Evolutionary conservation across 2,797 vertebrate genomes (phyloP), one percentile per base, ranked within the genome.

Genomic region (Falco peregrinus): DNA sequence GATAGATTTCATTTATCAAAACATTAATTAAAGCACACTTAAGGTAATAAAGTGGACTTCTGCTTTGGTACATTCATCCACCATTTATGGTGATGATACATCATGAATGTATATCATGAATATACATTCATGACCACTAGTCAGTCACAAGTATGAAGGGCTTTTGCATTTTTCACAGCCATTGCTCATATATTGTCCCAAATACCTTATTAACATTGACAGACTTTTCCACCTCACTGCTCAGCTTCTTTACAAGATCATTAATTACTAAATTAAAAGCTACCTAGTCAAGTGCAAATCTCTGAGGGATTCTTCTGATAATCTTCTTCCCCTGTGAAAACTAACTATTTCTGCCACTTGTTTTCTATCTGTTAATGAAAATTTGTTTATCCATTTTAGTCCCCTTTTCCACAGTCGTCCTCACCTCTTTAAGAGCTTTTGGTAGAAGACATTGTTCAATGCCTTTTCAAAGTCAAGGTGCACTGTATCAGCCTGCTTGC

Each of bases 231-330:
- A 75, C 50, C 31, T 89, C 59, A 71, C 50, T 87, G 70, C 31
- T 92, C 63, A 79, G n/a, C 25, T 41, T 92, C 53, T 80, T 92
- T 73, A 84, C 77, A 61, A 84, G 76, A 79, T 82, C 63, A 26
- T 86, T 96, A 92, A 79, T 69, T 35, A 82, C 41, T 61, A 92
- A 90, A 86, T 65, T 90, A 91, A 89, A 85, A 90, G 86, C 78
- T 73, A 68, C 11, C 13, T 61, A 82, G 70, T 69, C 50, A 78
- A 90, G 54, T 54, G 16, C 43, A 79, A 60, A 61, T 50, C 50
- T 84, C 61, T 25, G 8, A 78, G 33, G 67, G 4, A 78, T 84
- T 76, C 28, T 86, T 91, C 31, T 68, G 26, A 47, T 64, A 64
- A 60, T 63, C 45, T 77, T 68, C 14, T 7, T 78, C 16, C 31